phyloP scores from a whole-genome alignment of 2,797 vertebrate genomes.

The Urosaurus nigricauda region DNA sequence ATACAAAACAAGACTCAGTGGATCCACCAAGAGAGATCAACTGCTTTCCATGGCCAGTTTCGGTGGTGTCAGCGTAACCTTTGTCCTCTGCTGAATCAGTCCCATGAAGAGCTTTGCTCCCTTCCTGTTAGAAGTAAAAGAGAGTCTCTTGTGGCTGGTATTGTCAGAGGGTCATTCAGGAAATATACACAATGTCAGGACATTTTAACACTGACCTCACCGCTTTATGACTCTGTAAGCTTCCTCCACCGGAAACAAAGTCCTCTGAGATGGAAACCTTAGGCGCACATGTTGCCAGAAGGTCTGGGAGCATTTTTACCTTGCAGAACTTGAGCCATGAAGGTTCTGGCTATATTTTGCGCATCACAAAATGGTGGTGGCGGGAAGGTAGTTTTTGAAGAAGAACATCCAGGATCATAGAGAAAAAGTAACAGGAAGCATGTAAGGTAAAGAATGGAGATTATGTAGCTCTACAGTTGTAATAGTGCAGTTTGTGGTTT shows the following conservation, averaged over 20 bases:
- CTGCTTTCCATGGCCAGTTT: neutral
- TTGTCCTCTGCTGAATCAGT: neutral
- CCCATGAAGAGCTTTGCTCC: neutral
- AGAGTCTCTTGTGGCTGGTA: neutral
- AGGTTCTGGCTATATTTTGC: neutral
- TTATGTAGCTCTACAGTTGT: too few relatives aligned
- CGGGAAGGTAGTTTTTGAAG: neutral
- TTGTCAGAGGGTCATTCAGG: neutral
- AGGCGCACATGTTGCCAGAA: neutral
- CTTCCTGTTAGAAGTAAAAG: constrained; percentile 14
- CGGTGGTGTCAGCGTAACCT: neutral
- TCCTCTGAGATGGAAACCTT: constrained; percentile 7
- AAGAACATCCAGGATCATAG: too few relatives aligned
- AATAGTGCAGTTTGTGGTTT: too few relatives aligned
- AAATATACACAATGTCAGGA: constrained; percentile 30
- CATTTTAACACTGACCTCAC: constrained; percentile 37
- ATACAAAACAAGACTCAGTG: too few relatives aligned
- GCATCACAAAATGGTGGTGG: neutral
- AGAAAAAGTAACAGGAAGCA: neutral
- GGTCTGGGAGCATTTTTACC: constrained; percentile 9
- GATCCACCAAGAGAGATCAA: neutral
- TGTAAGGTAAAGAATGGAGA: too few relatives aligned
- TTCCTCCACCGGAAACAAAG: constrained; percentile 11
- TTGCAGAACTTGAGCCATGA: neutral
- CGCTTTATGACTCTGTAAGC: constrained; percentile 14